phyloP scores from a whole-genome alignment of 30 jellyfish, hydroid and myxozoan species.

The Clytia hemisphaerica region DNA sequence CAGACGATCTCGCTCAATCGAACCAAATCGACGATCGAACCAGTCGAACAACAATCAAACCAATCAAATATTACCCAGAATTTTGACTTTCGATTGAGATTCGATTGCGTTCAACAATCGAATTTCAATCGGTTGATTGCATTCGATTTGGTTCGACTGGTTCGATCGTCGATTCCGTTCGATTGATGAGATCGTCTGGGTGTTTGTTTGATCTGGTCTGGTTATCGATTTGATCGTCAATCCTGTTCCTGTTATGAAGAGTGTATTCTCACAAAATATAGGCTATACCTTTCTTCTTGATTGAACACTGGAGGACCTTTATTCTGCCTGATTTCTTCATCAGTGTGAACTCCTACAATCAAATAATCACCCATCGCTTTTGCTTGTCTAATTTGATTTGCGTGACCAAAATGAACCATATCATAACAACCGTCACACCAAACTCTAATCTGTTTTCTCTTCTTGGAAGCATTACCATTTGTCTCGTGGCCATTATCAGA shows the following conservation, averaged over 20 bases:
- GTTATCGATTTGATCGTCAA: not conserved
- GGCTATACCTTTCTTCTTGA: conserved; percentile 61
- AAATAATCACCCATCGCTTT: conserved; percentile 88
- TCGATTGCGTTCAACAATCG: too few relatives aligned
- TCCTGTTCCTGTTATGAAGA: not conserved
- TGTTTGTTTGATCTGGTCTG: too few relatives aligned
- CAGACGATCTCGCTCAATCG: too few relatives aligned
- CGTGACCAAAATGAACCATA: conserved; percentile 98
- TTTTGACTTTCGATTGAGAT: too few relatives aligned
- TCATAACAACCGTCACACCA: conserved; percentile 99
- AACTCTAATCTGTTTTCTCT: conserved; percentile 45
- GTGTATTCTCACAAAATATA: not conserved
- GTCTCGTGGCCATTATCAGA: conserved; percentile 25
- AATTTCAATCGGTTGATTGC: too few relatives aligned
- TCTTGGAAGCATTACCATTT: conserved; percentile 21
- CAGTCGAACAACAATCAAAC: too few relatives aligned
- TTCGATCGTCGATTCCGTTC: too few relatives aligned
- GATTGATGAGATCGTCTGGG: too few relatives aligned
- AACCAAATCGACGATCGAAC: too few relatives aligned
- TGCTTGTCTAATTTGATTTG: conserved; percentile 93
- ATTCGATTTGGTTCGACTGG: too few relatives aligned
- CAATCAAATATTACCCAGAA: too few relatives aligned
- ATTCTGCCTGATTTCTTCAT: conserved; percentile 67
- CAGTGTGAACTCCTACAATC: conserved; percentile 93
- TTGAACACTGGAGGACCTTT: conserved; percentile 97